These are phyloP conservation scores for Parnassius mnemosyne DNA, from an alignment of 2,888 invertebrate genomes.

Conservation along the genomic window DNA sequence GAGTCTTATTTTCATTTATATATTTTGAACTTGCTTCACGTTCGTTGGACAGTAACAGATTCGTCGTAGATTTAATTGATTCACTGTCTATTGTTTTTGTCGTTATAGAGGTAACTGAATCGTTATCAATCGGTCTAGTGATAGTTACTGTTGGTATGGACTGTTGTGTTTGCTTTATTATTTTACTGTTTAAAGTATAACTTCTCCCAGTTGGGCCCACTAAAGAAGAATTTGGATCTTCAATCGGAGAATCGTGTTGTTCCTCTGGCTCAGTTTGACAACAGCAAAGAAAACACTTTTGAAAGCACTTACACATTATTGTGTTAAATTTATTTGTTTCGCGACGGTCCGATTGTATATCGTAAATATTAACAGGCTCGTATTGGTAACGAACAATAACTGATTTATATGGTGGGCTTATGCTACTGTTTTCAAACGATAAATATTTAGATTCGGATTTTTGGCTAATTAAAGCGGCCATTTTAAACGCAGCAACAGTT, in stretches of 20 bases:
- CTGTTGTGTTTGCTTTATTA: slow-evolving; percentile 26
- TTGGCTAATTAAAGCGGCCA: slow-evolving; percentile 47
- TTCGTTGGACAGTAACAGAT: slow-evolving; percentile 55
- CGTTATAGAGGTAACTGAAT: slow-evolving; percentile 33
- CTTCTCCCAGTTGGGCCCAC: slow-evolving; percentile 54
- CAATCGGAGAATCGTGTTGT: slow-evolving; percentile 43
- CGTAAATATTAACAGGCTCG: slow-evolving; percentile 58
- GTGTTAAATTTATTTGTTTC: slow-evolving; percentile 39
- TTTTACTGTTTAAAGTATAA: slow-evolving; percentile 52
- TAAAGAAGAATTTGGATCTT: slow-evolving; percentile 54
- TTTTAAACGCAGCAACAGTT: slow-evolving; percentile 31
- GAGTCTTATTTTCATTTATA: slow-evolving; percentile 33
- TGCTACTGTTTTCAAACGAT: slow-evolving; percentile 50
- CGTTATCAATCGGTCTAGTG: slow-evolving; percentile 45
- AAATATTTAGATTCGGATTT: slow-evolving; percentile 50
- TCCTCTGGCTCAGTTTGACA: slow-evolving; percentile 43
- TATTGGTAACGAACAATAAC: slow-evolving; percentile 34
- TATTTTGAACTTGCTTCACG: slow-evolving; percentile 46
- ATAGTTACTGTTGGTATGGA: slow-evolving; percentile 38
- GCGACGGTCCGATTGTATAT: slow-evolving; percentile 35
- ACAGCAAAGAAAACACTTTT: slow-evolving; percentile 49
- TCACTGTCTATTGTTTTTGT: slow-evolving; percentile 47
- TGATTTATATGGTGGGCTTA: slow-evolving; percentile 35
- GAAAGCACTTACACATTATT: slow-evolving; percentile 44
- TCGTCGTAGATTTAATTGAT: slow-evolving; percentile 52